A percentile compares a stretch with the other conserved stretches of the same genome.
Conservation (phyloP, 2,797 vertebrate species). For the Etheostoma nigrum region DNA sequence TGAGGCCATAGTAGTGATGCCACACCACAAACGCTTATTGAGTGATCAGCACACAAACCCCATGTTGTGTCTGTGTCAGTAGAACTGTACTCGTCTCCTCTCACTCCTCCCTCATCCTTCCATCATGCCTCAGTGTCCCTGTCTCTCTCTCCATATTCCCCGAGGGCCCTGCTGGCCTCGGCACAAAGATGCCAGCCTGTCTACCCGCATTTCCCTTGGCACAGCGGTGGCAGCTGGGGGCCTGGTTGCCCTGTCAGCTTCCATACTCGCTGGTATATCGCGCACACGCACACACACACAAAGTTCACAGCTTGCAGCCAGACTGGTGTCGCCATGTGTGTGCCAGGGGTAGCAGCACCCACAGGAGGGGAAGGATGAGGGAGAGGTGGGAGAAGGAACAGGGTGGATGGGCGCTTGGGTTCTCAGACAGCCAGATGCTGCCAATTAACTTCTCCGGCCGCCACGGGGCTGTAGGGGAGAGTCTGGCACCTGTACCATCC, state of each 20-base stretch:
- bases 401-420: constrained; percentile 66
- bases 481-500: constrained; percentile 77
- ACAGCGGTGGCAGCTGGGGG: constrained; percentile 81
- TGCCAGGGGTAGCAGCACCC: constrained; percentile 68
- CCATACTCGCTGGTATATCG: constrained; percentile 65
- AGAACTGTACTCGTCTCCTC: constrained; percentile 39
- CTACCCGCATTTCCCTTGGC: constrained; percentile 85
- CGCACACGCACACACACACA: constrained; percentile 44
- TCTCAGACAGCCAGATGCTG: constrained; percentile 88
- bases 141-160: constrained; percentile 65
- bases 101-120: constrained; percentile 18
- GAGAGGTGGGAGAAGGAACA: constrained; percentile 41
- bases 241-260: constrained; percentile 75
- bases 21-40: constrained; percentile 3
- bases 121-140: constrained; percentile 35
- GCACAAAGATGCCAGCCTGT: constrained; percentile 82
- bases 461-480: constrained; percentile 72
- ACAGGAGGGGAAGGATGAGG: constrained; percentile 44
- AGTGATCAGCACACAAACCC: constrained; percentile 34
- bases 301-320: constrained; percentile 71
- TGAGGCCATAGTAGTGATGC: constrained; percentile 17
- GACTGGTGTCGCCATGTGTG: constrained; percentile 73
- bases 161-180: constrained; percentile 74
- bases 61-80: constrained; percentile 34
- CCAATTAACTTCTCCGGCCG: constrained; percentile 87